Evolutionary conservation across 2,797 vertebrate genomes (phyloP).

Genomic region (Spheniscus humboldti): DNA sequence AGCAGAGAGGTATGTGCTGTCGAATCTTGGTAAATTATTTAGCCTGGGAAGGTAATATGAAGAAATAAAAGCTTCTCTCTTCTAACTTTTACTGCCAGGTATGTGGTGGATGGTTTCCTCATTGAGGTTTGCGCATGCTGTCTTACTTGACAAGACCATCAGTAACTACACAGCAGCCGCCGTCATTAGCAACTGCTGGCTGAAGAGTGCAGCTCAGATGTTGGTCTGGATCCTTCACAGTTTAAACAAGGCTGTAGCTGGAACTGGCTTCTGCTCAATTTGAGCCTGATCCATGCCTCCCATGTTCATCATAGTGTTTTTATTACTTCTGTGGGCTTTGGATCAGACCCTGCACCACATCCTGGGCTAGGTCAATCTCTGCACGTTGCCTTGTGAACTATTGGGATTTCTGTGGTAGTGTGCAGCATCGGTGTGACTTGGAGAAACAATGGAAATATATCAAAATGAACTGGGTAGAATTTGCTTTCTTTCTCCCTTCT

Average conservation of each 20-base stretch:
- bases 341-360: background rate
- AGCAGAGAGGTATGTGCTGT: background rate
- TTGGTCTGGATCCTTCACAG: too few relatives aligned
- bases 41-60: background rate
- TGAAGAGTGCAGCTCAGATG: background rate
- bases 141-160: background rate
- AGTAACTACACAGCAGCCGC: background rate
- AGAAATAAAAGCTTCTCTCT: background rate
- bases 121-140: accelerated
- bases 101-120: background rate
- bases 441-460: background rate
- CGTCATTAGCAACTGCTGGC: background rate
- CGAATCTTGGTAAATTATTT: accelerated
- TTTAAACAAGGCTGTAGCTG: background rate
- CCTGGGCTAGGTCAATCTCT: background rate
- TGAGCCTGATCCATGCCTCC: background rate
- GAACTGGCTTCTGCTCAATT: background rate
- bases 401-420: background rate
- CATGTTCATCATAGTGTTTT: accelerated
- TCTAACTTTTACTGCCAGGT: background rate
- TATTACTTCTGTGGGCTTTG: background rate
- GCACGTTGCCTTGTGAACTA: background rate
- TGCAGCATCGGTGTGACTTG: background rate
- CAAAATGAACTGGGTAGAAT: background rate
- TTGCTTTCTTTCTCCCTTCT: background rate